Evolutionary conservation across 2,113 vertebrate genomes (phyloP), one percentile per base, ranked within the genome.

Genomic region (Melanerpes formicivorus): DNA sequence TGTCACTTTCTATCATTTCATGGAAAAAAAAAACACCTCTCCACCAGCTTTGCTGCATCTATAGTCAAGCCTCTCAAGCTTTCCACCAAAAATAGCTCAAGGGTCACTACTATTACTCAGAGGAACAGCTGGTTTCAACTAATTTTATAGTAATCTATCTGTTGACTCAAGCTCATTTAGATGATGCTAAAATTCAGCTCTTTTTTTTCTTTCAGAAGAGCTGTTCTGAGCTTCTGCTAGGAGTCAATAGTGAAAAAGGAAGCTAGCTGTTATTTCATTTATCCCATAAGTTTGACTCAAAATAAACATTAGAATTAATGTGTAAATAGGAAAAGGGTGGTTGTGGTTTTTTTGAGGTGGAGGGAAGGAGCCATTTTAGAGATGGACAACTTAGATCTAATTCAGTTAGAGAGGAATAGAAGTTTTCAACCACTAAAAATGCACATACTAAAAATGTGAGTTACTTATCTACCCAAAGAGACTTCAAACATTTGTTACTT

Each of bases 61-160:
- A 1, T 48, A 26, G 15, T 65, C 37, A 72, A 67, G 3, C 7
- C 11, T 27, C 26, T 72, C 29, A 58, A 56, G 6, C 3, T 65
- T 93, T 70, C 29, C 54, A 91, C 29, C 10, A 69, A 74, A 85
- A 91, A 54, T 34, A 60, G 74, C 62, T 32, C 14, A 69, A 88
- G 62, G 14, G 72, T 82, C 18, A 16, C 4, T 80, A 84, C 32
- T 72, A 3, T 15, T n/a, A 3, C 18, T 67, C 21, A 48, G 11
- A 40, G 6, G 7, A 82, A 71, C 21, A 79, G 37, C 17, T 62
- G 17, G 11, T 56, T 67, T 84, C n/a, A 67, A 74, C 32, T 1
- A 71, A 71, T 44, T 66, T 74, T 37, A 44, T 23, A 25, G 11
- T 9, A 66, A 63, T 18, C 40, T 40, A 3, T 21, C 15, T 30